A percentile compares a stretch with the other conserved stretches of the same genome.
Evolutionary conservation across 2,888 invertebrate species (phyloP).

Genomic region (Brachypalpus laphriformis): DNA sequence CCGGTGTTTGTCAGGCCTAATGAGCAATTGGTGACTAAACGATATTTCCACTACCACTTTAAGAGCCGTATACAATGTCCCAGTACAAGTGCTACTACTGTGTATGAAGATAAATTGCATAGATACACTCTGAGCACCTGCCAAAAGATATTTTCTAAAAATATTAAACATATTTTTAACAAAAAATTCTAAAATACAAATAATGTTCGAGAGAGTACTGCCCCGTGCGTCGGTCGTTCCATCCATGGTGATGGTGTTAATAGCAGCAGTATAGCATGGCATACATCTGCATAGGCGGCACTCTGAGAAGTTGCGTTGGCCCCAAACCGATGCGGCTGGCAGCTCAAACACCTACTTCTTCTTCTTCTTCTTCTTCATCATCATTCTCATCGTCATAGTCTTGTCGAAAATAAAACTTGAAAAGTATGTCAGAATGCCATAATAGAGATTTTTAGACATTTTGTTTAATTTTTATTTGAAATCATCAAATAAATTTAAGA

Average conservation of each 20-base stretch:
- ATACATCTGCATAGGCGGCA: constrained; percentile 10
- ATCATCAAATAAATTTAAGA: constrained; percentile 66
- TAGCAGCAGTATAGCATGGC: constrained; percentile 3
- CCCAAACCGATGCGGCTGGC: constrained; percentile 21
- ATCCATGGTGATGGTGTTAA: constrained; percentile 14
- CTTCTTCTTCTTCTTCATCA: constrained; percentile 6
- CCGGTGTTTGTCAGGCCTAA: constrained; percentile 56
- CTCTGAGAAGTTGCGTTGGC: constrained; percentile 38
- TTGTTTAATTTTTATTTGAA: constrained; percentile 60
- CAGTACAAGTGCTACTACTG: constrained; percentile 3
- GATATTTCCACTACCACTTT: constrained; percentile 22
- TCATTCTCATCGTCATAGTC: too few relatives aligned
- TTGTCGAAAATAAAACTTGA: constrained; percentile 64
- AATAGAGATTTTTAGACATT: constrained; percentile 54
- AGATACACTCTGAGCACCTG: constrained; percentile 61
- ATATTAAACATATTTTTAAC: constrained; percentile 62
- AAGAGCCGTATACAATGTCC: neutral
- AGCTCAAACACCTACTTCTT: constrained; percentile 31
- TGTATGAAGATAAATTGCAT: constrained; percentile 60
- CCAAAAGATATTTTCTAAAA: constrained; percentile 70
- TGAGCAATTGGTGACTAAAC: constrained; percentile 66
- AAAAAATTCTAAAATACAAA: constrained; percentile 22
- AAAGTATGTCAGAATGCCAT: constrained; percentile 70
- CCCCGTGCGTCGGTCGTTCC: neutral
- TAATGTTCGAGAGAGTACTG: neutral